A percentile compares a stretch with the other conserved stretches of the same genome.
phyloP scores from a whole-genome alignment of 2,797 vertebrate genomes.

The Pseudochaenichthys georgianus region DNA sequence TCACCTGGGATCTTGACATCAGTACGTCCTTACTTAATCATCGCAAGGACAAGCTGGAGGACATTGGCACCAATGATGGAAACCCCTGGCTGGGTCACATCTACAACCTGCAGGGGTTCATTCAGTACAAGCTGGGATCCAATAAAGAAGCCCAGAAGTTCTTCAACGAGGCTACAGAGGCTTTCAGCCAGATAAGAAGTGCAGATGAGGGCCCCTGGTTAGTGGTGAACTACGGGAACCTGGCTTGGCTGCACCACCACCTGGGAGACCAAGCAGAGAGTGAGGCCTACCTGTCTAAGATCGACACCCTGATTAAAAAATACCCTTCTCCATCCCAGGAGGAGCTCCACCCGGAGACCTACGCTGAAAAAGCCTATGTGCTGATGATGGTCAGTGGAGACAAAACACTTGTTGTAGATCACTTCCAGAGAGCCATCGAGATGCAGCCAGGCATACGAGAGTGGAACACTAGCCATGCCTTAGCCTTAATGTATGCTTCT shows the following conservation, averaged over 20 bases:
- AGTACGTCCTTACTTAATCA: slow-evolving; percentile 2
- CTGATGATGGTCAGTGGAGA: slow-evolving; percentile 60
- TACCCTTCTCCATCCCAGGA: slow-evolving; percentile 57
- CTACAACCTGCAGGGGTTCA: slow-evolving; percentile 71
- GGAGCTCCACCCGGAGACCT: slow-evolving; percentile 70
- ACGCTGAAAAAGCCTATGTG: slow-evolving; percentile 77
- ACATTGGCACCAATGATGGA: slow-evolving; percentile 61
- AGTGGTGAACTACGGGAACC: slow-evolving; percentile 73
- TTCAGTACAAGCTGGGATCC: slow-evolving; percentile 51
- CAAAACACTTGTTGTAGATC: slow-evolving; percentile 31
- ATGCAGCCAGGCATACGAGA: slow-evolving; percentile 71
- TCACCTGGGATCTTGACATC: slow-evolving; percentile 65
- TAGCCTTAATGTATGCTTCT: slow-evolving; percentile 4
- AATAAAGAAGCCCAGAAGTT: background rate
- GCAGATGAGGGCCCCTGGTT: slow-evolving; percentile 73
- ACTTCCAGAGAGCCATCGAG: slow-evolving; percentile 69
- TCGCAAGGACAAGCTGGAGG: slow-evolving; percentile 56
- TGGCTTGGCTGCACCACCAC: slow-evolving; percentile 69
- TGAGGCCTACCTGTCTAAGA: slow-evolving; percentile 55
- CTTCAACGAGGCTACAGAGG: slow-evolving; percentile 62
- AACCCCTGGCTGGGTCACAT: slow-evolving; percentile 74
- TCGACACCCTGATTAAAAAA: slow-evolving; percentile 29
- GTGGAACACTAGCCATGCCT: slow-evolving; percentile 66
- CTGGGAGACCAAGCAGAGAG: slow-evolving; percentile 46
- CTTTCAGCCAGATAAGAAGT: slow-evolving; percentile 63